Evolutionary conservation across 1,140 invertebrate species (phyloP), one percentile per base, ranked within the genome.

Genomic region (Ectropis grisescens): DNA sequence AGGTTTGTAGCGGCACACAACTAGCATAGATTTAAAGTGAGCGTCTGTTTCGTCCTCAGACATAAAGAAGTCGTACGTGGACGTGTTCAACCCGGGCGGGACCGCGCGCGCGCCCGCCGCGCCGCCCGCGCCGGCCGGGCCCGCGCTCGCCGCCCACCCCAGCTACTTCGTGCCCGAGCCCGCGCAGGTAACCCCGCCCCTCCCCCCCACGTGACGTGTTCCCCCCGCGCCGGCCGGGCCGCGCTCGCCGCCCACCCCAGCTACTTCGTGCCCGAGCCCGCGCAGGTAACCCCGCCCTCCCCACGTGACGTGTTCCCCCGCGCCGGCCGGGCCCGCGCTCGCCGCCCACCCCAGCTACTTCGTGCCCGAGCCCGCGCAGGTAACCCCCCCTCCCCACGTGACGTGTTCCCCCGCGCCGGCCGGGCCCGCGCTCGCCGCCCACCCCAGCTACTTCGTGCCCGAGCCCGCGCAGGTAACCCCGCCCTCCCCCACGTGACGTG

Each of bases 11-110:
- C n/a, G n/a, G n/a, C n/a, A n/a, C n/a, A n/a, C n/a, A n/a, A n/a
- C n/a, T n/a, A n/a, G n/a, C n/a, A n/a, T n/a, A n/a, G n/a, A n/a
- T n/a, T n/a, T n/a, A n/a, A n/a, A n/a, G n/a, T n/a, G n/a, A n/a
- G n/a, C n/a, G n/a, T n/a, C n/a, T n/a, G n/a, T n/a, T n/a, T n/a
- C n/a, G n/a, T n/a, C n/a, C n/a, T n/a, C 65, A 92, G 91, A 89
- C 57, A 81, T 90, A 46, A 88, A 91, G 70, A 89, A 88, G 60
- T 90, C 90, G 31, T 96, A 96, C 72, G 91, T 95, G 32, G 93
- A 96, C 78, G 90, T 95, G 15, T 89, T 95, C 72, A 93, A 93
- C 84, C 89, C 90, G 13, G 82, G 84, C 43, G 86, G 86, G 12
- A 79, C 68, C 13, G 80, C 79, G 31, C 59, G 70, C 38, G 37